Percentiles rank a stretch among this genome's conserved stretches.
These are phyloP conservation scores for Araneus ventricosus DNA, from an alignment of 1,140 invertebrate genomes.

Conservation along the genomic window DNA sequence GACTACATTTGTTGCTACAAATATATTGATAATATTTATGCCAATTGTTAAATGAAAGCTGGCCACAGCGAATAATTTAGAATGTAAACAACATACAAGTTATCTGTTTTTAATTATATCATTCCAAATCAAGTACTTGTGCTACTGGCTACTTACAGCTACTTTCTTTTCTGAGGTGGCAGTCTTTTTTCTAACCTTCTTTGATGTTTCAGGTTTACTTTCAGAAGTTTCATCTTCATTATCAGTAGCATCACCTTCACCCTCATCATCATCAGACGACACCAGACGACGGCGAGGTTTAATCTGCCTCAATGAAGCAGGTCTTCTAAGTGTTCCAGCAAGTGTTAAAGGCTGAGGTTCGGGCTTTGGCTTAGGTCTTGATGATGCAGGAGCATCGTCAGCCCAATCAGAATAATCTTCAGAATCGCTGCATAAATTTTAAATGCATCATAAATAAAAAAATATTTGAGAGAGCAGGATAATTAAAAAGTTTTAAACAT, in stretches of 20 bases:
- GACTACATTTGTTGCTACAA: no score
- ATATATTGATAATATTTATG: no score
- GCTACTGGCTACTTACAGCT: no score
- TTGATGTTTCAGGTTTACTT: neutral
- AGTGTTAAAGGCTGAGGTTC: conserved; percentile 32
- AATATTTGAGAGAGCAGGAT: neutral
- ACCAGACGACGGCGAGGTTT: conserved; percentile 77
- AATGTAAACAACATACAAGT: no score
- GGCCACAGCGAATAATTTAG: no score
- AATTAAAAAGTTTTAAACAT: no score
- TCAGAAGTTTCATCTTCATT: conserved; percentile 74
- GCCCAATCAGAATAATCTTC: conserved; percentile 98
- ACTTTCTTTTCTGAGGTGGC: conserved; percentile 8
- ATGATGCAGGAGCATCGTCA: conserved; percentile 85
- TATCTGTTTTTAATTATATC: no score
- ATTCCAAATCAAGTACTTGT: neutral
- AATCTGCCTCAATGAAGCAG: conserved; percentile 67
- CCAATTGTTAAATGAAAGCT: no score
- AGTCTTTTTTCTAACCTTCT: neutral
- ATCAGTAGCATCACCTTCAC: conserved; percentile 63
- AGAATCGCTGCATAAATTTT: conserved; percentile 61
- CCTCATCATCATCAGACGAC: conserved; percentile 69
- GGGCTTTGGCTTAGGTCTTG: conserved; percentile 68
- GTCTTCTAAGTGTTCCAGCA: neutral
- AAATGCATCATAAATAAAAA: neutral